A percentile compares a stretch with the other conserved stretches of the same genome.
These are phyloP conservation scores for Elephantulus edwardii DNA, from an alignment of 2,113 vertebrate genomes.

Conservation along the genomic window DNA sequence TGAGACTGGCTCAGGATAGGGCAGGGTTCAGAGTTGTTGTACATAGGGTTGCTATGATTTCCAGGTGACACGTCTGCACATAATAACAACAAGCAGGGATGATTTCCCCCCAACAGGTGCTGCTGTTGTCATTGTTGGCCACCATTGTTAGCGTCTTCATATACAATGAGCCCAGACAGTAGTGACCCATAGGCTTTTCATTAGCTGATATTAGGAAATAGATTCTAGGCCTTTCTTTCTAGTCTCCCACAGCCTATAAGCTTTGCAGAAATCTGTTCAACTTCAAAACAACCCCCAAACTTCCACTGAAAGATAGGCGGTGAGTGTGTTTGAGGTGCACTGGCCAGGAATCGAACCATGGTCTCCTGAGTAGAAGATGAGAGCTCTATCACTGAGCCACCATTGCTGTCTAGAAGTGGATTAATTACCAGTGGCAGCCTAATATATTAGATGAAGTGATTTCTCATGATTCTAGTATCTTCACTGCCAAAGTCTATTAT, in stretches of 20 bases:
- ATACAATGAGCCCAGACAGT: not conserved
- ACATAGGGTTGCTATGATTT: no score
- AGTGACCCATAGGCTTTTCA: not conserved
- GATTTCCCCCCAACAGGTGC: not conserved
- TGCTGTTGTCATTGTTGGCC: not conserved
- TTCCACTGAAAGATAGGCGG: not conserved
- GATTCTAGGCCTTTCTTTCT: not conserved
- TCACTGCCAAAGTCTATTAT: not conserved
- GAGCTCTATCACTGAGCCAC: not conserved
- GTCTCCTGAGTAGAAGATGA: not conserved
- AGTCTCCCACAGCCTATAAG: not conserved
- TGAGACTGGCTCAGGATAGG: no score
- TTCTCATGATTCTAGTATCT: not conserved
- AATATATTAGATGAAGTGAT: not conserved
- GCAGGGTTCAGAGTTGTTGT: no score
- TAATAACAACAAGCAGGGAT: not conserved
- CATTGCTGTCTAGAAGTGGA: not conserved
- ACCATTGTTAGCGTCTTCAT: not conserved
- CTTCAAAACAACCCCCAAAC: not conserved
- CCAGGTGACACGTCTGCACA: no score
- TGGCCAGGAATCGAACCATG: not conserved
- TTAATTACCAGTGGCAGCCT: not conserved
- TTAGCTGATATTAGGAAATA: not conserved
- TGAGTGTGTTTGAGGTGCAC: not conserved
- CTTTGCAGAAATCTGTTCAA: not conserved